phyloP scores from a whole-genome alignment of 2,888 invertebrate species.

The Xylocampa areola region DNA sequence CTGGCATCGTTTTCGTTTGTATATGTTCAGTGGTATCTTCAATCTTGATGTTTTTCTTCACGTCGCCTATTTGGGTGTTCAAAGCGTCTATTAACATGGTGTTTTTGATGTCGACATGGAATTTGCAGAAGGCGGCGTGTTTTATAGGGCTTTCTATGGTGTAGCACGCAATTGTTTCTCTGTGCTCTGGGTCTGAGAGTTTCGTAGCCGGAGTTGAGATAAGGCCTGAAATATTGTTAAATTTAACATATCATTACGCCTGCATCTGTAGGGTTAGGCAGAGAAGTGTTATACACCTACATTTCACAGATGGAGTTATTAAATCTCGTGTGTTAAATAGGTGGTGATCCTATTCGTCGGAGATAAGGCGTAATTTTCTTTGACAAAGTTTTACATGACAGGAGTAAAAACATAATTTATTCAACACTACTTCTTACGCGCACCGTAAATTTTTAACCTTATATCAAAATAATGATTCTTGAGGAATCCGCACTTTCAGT shows the following conservation, averaged over 20 bases:
- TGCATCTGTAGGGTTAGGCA: neutral
- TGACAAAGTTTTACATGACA: no score
- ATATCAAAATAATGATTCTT: no score
- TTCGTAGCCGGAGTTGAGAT: constrained; percentile 87
- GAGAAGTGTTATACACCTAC: no score
- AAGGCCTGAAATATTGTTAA: constrained; percentile 82
- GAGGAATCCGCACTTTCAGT: no score
- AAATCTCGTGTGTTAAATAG: no score
- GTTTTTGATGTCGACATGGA: constrained; percentile 86
- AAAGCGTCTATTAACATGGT: constrained; percentile 88
- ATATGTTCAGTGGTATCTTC: constrained; percentile 87
- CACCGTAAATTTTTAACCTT: no score
- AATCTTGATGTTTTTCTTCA: constrained; percentile 85
- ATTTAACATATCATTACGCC: no score
- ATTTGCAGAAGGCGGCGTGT: constrained; percentile 94
- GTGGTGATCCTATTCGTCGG: no score
- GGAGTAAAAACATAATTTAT: no score
- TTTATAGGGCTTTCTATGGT: constrained; percentile 95
- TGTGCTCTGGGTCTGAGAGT: constrained; percentile 84
- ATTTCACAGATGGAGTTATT: no score
- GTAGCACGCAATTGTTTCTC: constrained; percentile 92
- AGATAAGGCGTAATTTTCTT: no score
- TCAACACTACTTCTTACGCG: no score
- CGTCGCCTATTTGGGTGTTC: constrained; percentile 85
- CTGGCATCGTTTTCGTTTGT: constrained; percentile 89